Base-by-base conservation (phyloP, 1,140 invertebrate genomes). In the Drosophila ogumai region DNA sequence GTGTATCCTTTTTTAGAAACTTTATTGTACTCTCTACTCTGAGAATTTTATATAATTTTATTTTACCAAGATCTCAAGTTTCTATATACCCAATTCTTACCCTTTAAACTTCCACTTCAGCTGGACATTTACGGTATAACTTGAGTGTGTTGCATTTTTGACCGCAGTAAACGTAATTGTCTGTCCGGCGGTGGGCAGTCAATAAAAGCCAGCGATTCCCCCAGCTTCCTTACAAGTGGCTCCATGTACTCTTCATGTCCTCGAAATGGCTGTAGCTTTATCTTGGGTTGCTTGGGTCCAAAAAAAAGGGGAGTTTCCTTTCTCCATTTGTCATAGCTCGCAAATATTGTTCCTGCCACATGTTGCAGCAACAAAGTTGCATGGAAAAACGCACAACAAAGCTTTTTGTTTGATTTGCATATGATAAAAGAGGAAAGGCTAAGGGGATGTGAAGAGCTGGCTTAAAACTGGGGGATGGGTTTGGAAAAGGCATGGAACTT, bases 141-240 rank as follows among this genome's bases (percentile, higher is more conserved):
- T 75, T 57, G 52, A 76, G 61, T 72, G 9, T 81, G 82, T 64
- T 82, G 82, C 82, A 86, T 79, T 77, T 75, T 81, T 88, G 84
- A 88, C 84, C 84, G 80, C 84, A 87, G 84, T 87, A 74, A 87
- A 88, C 77, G 85, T 84, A 79, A 90, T 88, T 88, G 85, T 90
- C 84, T 85, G 84, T 72, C 75, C 55, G 71, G 65, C 44, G 75
- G 64, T 67, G 71, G 81, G 52, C 79, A 77, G 80, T 79, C 84
- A 90, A 88, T 88, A 88, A 88, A 88, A 90, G 66, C 73, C 66
- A 84, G 87, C 72, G 67, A 66, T 71, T 72, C 67, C 59, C 49
- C 65, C 47, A 43, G 54, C 44, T 69, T 79, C 82, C 71, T 77
- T 64, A 71, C 64, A 80, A 87, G 79, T 88, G 59, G 79, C 76